Conservation (phyloP, 1,140 invertebrate species). For the Panulirus ornatus region DNA sequence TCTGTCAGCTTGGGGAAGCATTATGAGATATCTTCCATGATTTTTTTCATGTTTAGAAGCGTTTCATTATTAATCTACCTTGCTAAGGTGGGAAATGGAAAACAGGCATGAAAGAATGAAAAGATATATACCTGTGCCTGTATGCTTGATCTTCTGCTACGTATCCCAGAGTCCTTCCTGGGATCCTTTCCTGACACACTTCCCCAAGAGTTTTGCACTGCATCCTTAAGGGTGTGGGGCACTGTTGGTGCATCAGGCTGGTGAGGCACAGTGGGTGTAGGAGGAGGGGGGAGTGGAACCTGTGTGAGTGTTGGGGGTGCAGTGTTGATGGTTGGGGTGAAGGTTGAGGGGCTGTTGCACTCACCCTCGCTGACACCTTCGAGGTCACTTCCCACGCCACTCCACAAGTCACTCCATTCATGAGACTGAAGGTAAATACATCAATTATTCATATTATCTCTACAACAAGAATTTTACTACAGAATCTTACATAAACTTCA, state of each 20-base stretch:
- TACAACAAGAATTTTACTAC: too few relatives aligned
- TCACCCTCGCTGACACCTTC: constrained; percentile 29
- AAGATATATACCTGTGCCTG: constrained; percentile 84
- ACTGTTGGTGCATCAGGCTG: constrained; percentile 10
- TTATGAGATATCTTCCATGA: too few relatives aligned
- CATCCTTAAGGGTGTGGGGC: constrained; percentile 29
- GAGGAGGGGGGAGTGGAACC: constrained; percentile 37
- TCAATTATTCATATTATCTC: too few relatives aligned
- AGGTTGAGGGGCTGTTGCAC: constrained; percentile 31
- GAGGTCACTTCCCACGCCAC: constrained; percentile 12
- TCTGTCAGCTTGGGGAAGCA: too few relatives aligned
- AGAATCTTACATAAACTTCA: too few relatives aligned
- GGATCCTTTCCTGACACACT: constrained; percentile 81
- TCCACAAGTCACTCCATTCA: constrained; percentile 54
- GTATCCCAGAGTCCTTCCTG: constrained; percentile 91
- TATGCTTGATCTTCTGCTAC: constrained; percentile 89
- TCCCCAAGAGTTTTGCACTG: constrained; percentile 42
- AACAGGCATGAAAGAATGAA: too few relatives aligned
- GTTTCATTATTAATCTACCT: too few relatives aligned
- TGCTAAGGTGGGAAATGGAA: too few relatives aligned
- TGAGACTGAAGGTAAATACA: constrained; percentile 41
- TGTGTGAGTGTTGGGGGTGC: constrained; percentile 40
- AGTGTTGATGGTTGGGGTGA: constrained; percentile 54
- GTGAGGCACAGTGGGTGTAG: constrained; percentile 8
- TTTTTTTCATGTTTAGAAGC: too few relatives aligned